Evolutionary conservation across 2,888 invertebrate species (phyloP), one percentile per base, ranked within the genome.

Genomic region (Mamestra brassicae): DNA sequence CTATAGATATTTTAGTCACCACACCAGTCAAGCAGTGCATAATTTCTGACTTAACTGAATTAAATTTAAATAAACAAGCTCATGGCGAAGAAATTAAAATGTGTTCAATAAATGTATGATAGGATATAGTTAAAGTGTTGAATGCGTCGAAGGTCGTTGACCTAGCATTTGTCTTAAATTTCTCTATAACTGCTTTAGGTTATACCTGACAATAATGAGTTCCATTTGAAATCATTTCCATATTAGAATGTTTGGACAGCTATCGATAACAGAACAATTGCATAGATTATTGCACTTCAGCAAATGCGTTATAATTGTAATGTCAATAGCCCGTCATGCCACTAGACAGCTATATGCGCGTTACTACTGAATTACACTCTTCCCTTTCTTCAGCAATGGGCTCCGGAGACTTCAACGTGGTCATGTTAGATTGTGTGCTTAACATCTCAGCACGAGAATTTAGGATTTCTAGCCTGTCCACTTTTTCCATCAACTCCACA

Each of bases 401-500:
- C 2, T 70, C 42, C 38, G 75, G 81, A 5, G 87, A 81, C 34
- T 79, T 87, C 10, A 89, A 81, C 0, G 86, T 87, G 45, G 87
- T 89, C 61, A 76, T 90, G 6, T 78, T 85, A 3, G 92, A 91
- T 4, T 85, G 85, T 26, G 92, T 78, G 17, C 81, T 84, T 6
- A 34, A 6, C 10, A 66, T 63, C 1, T 76, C 71, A 26, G 64
- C 42, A 6, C 45, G 76, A n/a, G 34, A 34, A 61, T 17, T 76
- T 0, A 81, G 66, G 42, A 26, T 17, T 34, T 95, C 93, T 1
- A 95, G 83, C 71, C 68, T 93, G n/a, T 92, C 85, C 0, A 95
- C 87, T 71, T 90, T 94, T 3, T 89, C 86, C 5, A 86, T 7
- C 52, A 95, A 87, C 4, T 87, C 85, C 6, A 80, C 61, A 1